Evolutionary conservation across 1,140 invertebrate genomes (phyloP), one percentile per base, ranked within the genome.

Genomic region (Drosophila azteca): DNA sequence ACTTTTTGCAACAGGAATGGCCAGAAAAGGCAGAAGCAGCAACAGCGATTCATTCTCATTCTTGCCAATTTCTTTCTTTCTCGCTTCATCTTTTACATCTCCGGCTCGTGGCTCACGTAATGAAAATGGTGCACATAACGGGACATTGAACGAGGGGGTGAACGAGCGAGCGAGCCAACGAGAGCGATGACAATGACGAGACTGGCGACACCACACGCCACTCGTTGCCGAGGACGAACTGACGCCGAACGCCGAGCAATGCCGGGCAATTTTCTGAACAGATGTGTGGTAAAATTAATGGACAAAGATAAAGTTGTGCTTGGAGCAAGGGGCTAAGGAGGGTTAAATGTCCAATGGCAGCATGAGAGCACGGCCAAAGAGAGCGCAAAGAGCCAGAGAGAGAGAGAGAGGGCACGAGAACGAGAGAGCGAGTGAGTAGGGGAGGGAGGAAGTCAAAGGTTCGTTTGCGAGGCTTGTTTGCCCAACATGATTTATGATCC

Each of bases 251-350:
- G 62, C 49, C 75, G 79, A 76, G 77, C 68, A 57, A 76, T 76
- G 79, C 70, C 80, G 63, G 80, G 81, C 83, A 88, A 87, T 87
- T 88, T 87, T 87, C 83, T 87, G 83, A 87, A 87, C 83, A 87
- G 83, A 87, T 87, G 83, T 87, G 83, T 70, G 82, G 82, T 88
- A 88, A 87, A 88, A 87, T 87, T 87, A 87, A 87, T 87, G 83
- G 82, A 87, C 82, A 87, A 79, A 85, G 83, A 87, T 87, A 87
- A 87, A 79, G 70, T 79, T 74, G 70, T 39, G 35, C 11, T 39
- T 13, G 24, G 26, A 20, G 67, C 73, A 66, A 77, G 65, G 60
- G 64, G 57, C 63, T 59, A 83, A 66, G 67, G 80, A 79, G 80
- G 76, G 80, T 79, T 84, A 79, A 79, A 71, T 54, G 61, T 13